Conservation (phyloP, 2,113 vertebrate genomes). For the Octodon degus region DNA sequence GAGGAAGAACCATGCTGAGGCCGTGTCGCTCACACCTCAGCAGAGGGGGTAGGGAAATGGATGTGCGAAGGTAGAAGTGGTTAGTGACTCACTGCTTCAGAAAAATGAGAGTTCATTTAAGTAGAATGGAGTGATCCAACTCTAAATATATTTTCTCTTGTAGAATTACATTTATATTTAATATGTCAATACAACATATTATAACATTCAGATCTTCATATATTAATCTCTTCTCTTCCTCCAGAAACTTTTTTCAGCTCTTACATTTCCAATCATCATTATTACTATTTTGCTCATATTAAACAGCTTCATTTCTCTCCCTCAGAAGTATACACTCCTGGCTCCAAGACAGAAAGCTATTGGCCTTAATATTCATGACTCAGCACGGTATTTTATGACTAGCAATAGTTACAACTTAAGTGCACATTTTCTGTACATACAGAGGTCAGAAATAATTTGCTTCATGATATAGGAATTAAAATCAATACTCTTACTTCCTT, state of each 20-base stretch:
- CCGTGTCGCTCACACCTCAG: neutral
- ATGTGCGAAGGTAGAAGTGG: neutral
- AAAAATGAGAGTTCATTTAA: slow-evolving; percentile 42
- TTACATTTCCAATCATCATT: slow-evolving; percentile 12
- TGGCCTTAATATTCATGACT: slow-evolving; percentile 77
- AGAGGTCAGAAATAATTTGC: slow-evolving; percentile 82
- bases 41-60: neutral
- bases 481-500: slow-evolving; percentile 83
- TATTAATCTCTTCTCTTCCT: neutral
- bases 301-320: slow-evolving; percentile 43
- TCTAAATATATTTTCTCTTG: slow-evolving; percentile 8
- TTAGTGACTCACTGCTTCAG: neutral
- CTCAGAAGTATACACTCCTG: slow-evolving; percentile 31
- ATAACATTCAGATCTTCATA: slow-evolving; percentile 38
- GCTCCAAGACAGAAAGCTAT: slow-evolving; percentile 63
- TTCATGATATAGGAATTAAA: slow-evolving; percentile 81
- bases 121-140: slow-evolving; percentile 1
- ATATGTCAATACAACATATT: neutral
- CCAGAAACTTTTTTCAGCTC: slow-evolving; percentile 46
- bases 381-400: slow-evolving; percentile 70
- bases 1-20: neutral
- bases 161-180: slow-evolving; percentile 32
- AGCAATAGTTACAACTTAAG: slow-evolving; percentile 68
- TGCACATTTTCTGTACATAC: slow-evolving; percentile 76
- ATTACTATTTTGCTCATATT: slow-evolving; percentile 42